Percentiles rank a stretch among this genome's conserved stretches.
Evolutionary conservation across 2,888 invertebrate genomes (phyloP).

Genomic region (Eristalinus sepulchralis): DNA sequence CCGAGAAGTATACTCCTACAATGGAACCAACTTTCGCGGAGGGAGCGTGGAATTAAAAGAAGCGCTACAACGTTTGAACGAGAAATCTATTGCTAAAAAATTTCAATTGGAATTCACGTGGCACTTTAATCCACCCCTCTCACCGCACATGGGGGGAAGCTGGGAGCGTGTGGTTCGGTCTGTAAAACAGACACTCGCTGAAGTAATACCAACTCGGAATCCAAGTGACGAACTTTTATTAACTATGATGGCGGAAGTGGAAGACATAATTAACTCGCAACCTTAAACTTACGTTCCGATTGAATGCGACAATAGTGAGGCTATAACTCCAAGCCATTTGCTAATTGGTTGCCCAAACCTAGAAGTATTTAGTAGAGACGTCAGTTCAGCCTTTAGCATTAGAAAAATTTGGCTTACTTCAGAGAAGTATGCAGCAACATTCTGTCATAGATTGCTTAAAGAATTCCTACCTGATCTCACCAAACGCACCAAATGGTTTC

Average conservation of each 20-base stretch:
- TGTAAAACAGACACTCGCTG: background rate
- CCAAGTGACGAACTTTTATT: constrained; percentile 6
- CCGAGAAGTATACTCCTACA: constrained; percentile 36
- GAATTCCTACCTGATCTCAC: constrained; percentile 71
- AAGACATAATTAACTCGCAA: too few relatives aligned
- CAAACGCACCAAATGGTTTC: constrained; percentile 60
- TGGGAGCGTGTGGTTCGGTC: constrained; percentile 6
- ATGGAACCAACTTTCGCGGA: constrained; percentile 57
- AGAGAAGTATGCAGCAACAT: constrained; percentile 32
- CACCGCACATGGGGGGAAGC: background rate
- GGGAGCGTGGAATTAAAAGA: background rate
- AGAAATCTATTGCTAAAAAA: too few relatives aligned
- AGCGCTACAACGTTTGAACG: too few relatives aligned
- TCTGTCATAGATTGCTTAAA: constrained; percentile 70
- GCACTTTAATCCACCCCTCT: too few relatives aligned
- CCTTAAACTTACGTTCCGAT: background rate
- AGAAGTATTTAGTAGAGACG: too few relatives aligned
- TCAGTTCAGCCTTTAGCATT: too few relatives aligned
- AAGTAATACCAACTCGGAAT: background rate
- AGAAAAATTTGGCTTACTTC: background rate
- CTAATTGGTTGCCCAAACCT: too few relatives aligned
- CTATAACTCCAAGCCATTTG: too few relatives aligned
- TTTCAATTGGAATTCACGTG: too few relatives aligned
- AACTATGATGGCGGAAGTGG: constrained; percentile 25
- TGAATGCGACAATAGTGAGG: too few relatives aligned